These are phyloP conservation scores for Caenorhabditis inopinata DNA, from an alignment of 1,140 invertebrate genomes.

Conservation along the genomic window DNA sequence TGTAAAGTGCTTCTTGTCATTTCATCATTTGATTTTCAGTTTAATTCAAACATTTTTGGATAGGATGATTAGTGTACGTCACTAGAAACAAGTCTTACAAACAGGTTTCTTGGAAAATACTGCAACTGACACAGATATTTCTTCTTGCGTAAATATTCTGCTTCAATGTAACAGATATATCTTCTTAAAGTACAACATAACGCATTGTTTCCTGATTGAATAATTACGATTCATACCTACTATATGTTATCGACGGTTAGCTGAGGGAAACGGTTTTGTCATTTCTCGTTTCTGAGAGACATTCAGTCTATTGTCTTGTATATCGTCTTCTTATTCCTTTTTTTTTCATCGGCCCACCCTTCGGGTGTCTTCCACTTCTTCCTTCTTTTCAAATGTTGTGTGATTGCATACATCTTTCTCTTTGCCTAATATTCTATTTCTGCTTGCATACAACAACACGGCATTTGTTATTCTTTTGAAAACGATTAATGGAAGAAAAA, in stretches of 20 bases:
- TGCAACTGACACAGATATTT: neutral
- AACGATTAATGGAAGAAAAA: neutral
- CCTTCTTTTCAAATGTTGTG: neutral
- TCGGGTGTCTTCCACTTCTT: neutral
- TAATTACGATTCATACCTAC: constrained; percentile 12
- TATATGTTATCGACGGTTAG: constrained; percentile 6
- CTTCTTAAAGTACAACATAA: neutral
- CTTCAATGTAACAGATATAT: neutral
- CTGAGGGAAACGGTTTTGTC: neutral
- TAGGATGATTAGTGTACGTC: no score
- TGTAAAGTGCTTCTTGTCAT: no score
- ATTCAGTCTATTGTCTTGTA: neutral
- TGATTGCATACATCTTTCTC: neutral
- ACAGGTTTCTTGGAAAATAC: no score
- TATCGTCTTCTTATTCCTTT: neutral
- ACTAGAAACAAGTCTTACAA: no score
- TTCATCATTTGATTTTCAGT: no score
- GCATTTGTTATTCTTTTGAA: neutral
- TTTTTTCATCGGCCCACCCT: neutral
- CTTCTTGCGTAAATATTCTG: neutral
- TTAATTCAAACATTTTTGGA: no score
- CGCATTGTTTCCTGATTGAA: constrained; percentile 11
- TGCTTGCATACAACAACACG: neutral
- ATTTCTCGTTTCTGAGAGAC: neutral
- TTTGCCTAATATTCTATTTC: neutral